Base-by-base conservation (phyloP, 2,888 invertebrate genomes). In the Flexamia atlantica region DNA sequence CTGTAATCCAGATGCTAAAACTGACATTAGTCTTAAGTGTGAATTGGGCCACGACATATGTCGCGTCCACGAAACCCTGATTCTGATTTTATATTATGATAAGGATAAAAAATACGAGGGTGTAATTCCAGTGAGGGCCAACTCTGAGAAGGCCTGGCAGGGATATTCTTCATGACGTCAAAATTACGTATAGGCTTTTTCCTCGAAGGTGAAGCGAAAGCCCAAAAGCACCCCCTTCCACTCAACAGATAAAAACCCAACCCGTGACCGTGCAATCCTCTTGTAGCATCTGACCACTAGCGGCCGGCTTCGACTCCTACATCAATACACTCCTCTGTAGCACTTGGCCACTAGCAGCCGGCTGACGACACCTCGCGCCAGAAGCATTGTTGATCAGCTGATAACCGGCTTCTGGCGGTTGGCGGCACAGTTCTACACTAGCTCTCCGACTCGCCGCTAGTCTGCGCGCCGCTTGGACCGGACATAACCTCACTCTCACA, bases 401-500 rank as follows among this genome's bases (percentile, higher is more conserved):
- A 28, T 30, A 28, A 57, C 64, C 28, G 28, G 64, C 23, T 7
- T 2, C 57, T 7, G 12, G 23, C 57, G 57, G 28, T 17, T 17
- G 14, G 28, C 64, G 12, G 28, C 28, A 28, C 64, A 28, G 64
- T 64, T 28, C 20, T 3, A 12, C 64, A 64, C 4, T 64, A 28
- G 64, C 53, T 64, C 64, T 7, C 28, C 17, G 64, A 64, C 64
- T 17, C 14, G 64, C 64, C 64, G 64, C 28, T 64, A 64, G 64
- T 28, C 28, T 2, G 28, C 25, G 64, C 25, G 17, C 30, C 64
- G 20, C 28, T 64, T 7, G 9, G 4, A 53, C 53, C 23, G 3
- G 20, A 53, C 64, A 25, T 64, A 64, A 64, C 64, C 64, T 64
- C 28, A 64, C 64, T 64, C 23, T 53, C 20, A 20, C 53, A 28